Base-by-base conservation (phyloP, 37 sponge, comb jelly and placozoan species). In the Corticium candelabrum region DNA sequence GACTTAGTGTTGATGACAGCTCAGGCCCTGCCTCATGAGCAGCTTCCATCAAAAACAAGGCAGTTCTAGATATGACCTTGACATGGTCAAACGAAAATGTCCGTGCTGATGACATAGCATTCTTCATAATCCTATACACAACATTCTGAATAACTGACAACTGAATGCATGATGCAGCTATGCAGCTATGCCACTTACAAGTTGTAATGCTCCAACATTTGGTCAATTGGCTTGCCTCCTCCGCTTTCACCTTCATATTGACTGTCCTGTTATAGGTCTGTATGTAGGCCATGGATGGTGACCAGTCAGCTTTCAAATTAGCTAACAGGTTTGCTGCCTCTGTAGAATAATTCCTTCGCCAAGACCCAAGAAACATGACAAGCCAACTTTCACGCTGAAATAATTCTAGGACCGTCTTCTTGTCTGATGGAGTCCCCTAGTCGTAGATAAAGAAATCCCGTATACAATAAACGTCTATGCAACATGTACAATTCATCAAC, bases 191-290 rank as follows among this genome's bases (percentile, higher is more conserved):
- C 34, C 3, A 80, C 81, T 80, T 72, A 80, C 81, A 80, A 38
- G 74, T 80, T 80, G 56, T 80, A 80, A n/a, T 80, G 81, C 34
- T 80, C 81, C 1, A 80, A 35, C 2, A 69, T 0, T 35, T 79
- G 80, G 34, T 79, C 80, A 34, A 79, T 36, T 36, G 80, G 71
- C 39, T 80, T 80, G 40, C 74, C 81, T 0, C n/a, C 1, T 30
- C 81, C 81, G 29, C 62, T 56, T 2, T 40, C 41, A 11, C 74
- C 81, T 41, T 31, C 0, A 40, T 11, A 38, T 80, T 80, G 2
- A 80, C 80, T 1, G 80, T 79, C 2, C 80, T 1, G 70, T 79
- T 79, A 2, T 79, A 40, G 0, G 70, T 68, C 1, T 11, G 32
- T 21, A 80, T 71, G 34, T 72, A 80, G 1, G 81, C 74, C 3